Evolutionary conservation across 2,113 vertebrate species (phyloP), one percentile per base, ranked within the genome.

Genomic region (Pseudopodoces humilis): DNA sequence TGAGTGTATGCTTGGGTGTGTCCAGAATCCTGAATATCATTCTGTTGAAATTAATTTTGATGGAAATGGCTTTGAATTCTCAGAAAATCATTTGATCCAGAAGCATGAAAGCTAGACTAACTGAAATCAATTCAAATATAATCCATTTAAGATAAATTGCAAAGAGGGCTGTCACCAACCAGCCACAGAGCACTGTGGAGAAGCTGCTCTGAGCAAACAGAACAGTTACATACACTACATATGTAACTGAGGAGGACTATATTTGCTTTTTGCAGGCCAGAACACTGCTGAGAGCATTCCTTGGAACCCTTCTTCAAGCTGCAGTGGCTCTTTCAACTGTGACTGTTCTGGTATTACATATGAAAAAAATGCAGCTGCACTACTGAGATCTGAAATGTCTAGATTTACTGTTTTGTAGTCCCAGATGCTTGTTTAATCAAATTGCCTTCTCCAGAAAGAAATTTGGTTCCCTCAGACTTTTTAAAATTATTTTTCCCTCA

Each of bases 391-490:
- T 39, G 33, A 75, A 59, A 21, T 16, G 33, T 55, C 69, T 78
- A 2, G 8, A 12, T 82, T 50, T 31, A 63, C 64, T 69, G 35
- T 52, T 82, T 50, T 35, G 12, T 30, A 53, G 43, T 49, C n/a
- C 9, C 33, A 43, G 28, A 72, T 49, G 12, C 9, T 76, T 64
- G 5, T 47, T 69, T 59, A n/a, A 59, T 9, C 6, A 20, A n/a
- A 25, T 43, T 53, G 11, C 3, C 7, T 24, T 43, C 17, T 52
- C 11, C 47, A 71, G 47, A 78, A 75, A 63, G 16, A 67, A 67
- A 90, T 35, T 14, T 1, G 0, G 2, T 15, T 78, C 14, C 18
- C 8, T 39, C 5, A 0, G 22, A 59, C 12, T 46, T 49, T 31
- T 58, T 11, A 37, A 44, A 53, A 67, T 59, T 56, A 5, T 63